Evolutionary conservation across 1,140 invertebrate genomes (phyloP), one percentile per base, ranked within the genome.

Genomic region (Cardiocondyla obscurior): DNA sequence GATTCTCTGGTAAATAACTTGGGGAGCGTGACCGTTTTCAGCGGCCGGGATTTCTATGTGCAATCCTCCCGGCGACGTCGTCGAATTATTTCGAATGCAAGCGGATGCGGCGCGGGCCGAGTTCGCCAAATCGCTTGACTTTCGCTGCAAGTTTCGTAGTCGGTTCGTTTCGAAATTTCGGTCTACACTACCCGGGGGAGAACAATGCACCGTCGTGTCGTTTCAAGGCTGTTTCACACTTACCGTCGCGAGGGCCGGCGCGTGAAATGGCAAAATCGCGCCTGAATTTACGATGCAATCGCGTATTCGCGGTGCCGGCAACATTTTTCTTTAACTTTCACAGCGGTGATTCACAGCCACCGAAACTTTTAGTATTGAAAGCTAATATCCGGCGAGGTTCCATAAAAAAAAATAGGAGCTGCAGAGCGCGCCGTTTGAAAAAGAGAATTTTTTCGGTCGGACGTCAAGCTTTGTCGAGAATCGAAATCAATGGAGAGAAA

Each of bases 1-100:
- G 39, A 84, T 84, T 4, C 42, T 14, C 7, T 36, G 46, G 79
- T 84, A 84, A 85, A 85, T 84, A 79, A 84, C 72, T 60, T 60
- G 58, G 10, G 14, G 12, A 42, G 4, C 44, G 25, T 65, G 44
- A 33, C 28, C 39, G 39, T 60, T 85, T 82, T 58, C 67, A 30
- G 7, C 44, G 25, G 0, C 42, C 16, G 44, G 49, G 82, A 67
- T 64, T 85, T n/a, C n/a, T n/a, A 10, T n/a, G 33, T 16, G 42
- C 28, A n/a, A 22, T 33, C 28, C 42, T 30, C 12, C 25, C 25
- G 25, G 25, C 33, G 10, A 22, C 19, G 49, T 5, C 25, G 60
- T 67, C 58, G 8, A 77, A 67, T 82, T 85, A 67, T 67, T 67
- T 25, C 25, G 33, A 53, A 39, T 64, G 14, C 74, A 10, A 77